Base-by-base conservation (phyloP, 2,888 invertebrate species). In the Zaprionus bogoriensis region DNA sequence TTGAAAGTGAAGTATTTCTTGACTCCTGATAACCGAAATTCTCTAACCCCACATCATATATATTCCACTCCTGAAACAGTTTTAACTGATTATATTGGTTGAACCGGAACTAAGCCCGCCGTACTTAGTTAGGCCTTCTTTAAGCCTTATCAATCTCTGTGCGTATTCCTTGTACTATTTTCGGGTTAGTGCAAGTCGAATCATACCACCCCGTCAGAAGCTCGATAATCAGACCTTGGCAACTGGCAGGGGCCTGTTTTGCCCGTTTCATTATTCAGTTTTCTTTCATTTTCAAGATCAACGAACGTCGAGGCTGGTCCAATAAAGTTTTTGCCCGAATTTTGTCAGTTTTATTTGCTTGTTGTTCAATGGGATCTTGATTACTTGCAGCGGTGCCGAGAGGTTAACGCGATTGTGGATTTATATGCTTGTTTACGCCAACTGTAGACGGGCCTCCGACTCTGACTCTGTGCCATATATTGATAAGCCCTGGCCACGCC, bases 371-470 rank as follows among this genome's bases (percentile, higher is more conserved):
- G 9, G 60, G 39, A 71, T 65, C 22, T 54, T 74, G 81, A 84
- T 84, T 71, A 65, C 53, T 70, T 47, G 47, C 17, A 36, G 27
- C 27, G 46, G 67, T 64, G 66, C 70, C 54, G 54, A 70, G 60
- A 75, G 83, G 75, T 80, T 80, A 80, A 58, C n/a, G 59, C 46
- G 74, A 77, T 79, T 77, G 52, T 71, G 58, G 57, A 67, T 84
- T 81, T 84, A 81, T 81, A 67, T 59, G 59, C 79, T 81, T 84
- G 82, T 81, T 81, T 81, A 84, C 79, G 67, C 69, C 61, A 62
- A 79, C 32, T 41, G 10, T 32, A 59, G 80, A 68, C 81, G 60
- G 69, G 79, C 81, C 84, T 80, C 81, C 42, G 61, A 45, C 32
- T 23, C 25, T 36, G n/a, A n/a, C n/a, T n/a, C n/a, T n/a, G n/a